phyloP scores from a whole-genome alignment of 53 echinoderm and acorn worm species.

The Mesocentrotus franciscanus region DNA sequence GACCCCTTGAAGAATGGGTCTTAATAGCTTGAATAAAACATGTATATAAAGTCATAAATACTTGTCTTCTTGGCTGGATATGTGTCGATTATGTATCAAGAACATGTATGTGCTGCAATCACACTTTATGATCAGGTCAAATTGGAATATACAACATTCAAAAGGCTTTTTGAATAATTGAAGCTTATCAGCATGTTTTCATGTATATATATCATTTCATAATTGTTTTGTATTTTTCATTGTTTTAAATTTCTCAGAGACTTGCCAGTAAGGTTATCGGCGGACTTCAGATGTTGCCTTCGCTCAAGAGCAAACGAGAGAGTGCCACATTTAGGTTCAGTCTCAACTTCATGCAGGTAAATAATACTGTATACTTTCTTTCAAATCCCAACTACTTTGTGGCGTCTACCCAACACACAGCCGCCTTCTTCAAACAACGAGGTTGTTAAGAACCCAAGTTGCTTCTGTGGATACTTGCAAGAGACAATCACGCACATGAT shows the following conservation, averaged over 20 bases:
- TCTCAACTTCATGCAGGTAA: constrained; percentile 67
- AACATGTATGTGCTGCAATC: too few species aligned
- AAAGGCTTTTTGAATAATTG: too few species aligned
- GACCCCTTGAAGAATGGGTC: background rate
- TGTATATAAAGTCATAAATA: background rate
- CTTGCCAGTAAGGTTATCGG: constrained; percentile 89
- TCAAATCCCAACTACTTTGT: too few species aligned
- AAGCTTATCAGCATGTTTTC: background rate
- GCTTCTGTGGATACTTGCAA: too few species aligned
- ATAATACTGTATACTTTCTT: background rate
- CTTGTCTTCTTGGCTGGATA: background rate
- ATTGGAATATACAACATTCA: too few species aligned
- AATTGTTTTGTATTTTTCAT: background rate
- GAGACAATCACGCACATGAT: too few species aligned
- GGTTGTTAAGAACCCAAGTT: too few species aligned
- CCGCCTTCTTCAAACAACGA: too few species aligned
- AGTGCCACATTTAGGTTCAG: constrained; percentile 80
- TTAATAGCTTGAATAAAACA: background rate
- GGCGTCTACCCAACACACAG: too few species aligned
- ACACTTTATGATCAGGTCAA: too few species aligned
- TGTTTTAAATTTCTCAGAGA: constrained; percentile 67
- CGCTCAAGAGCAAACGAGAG: constrained; percentile 87
- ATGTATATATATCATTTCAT: background rate
- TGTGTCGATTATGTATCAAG: too few species aligned
- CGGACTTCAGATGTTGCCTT: constrained; percentile 85